Evolutionary conservation across 2,113 vertebrate species (phyloP).

Genomic region (Pungitius pungitius): DNA sequence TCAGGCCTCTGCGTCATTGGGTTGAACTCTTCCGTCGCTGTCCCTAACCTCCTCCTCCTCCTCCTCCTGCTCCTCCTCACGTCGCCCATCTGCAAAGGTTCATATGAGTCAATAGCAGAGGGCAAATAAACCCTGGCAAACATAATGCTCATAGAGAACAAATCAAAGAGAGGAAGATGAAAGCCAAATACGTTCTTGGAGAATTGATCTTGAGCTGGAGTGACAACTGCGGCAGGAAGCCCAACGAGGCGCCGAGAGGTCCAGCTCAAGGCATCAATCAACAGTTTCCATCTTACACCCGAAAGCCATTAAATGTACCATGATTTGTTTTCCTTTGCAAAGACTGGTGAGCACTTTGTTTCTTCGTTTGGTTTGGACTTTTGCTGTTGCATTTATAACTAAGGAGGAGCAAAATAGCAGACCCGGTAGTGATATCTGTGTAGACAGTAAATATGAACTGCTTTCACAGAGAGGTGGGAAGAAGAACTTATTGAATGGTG

Average conservation of each 20-base stretch:
- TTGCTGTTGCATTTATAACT: conserved; percentile 69
- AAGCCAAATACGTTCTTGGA: conserved; percentile 51
- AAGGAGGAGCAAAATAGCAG: conserved; percentile 56
- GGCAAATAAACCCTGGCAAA: conserved; percentile 32
- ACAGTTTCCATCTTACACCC: conserved; percentile 77
- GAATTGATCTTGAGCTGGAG: conserved; percentile 55
- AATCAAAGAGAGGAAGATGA: conserved; percentile 46
- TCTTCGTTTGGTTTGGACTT: conserved; percentile 56
- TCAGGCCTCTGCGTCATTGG: conserved; percentile 36
- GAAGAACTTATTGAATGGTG: conserved; percentile 22
- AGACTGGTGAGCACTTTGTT: conserved; percentile 73
- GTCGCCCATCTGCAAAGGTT: conserved; percentile 46
- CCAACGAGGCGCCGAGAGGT: conserved; percentile 41
- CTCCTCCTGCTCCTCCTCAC: conserved; percentile 35
- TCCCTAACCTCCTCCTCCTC: conserved; percentile 44
- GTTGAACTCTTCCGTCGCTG: conserved; percentile 32
- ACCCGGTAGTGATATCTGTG: conserved; percentile 72
- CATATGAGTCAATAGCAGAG: conserved; percentile 38
- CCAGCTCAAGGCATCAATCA: conserved; percentile 48
- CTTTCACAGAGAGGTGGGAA: conserved; percentile 27
- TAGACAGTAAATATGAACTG: conserved; percentile 66
- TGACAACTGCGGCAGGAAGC: conserved; percentile 55
- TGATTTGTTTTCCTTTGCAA: conserved; percentile 77
- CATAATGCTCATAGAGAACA: conserved; percentile 47
- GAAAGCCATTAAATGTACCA: conserved; percentile 83